These are phyloP conservation scores for Bombylius major DNA, from an alignment of 2,888 invertebrate genomes.

Conservation along the genomic window DNA sequence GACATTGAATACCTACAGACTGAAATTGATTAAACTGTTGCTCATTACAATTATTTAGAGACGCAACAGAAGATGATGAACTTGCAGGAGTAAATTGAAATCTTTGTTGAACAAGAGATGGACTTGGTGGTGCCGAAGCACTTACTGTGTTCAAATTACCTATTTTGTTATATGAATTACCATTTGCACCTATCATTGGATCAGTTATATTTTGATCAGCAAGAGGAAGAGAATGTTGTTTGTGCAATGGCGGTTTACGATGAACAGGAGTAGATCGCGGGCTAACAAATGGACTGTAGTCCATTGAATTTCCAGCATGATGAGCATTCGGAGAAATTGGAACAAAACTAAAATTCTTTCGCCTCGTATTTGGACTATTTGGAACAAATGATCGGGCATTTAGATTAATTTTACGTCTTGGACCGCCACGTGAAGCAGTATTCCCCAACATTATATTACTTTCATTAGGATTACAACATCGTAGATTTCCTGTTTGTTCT, in stretches of 20 bases:
- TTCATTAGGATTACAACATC: conserved; percentile 5
- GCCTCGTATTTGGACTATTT: conserved; percentile 57
- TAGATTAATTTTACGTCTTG: conserved; percentile 32
- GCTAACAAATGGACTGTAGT: conserved; percentile 70
- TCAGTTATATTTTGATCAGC: conserved; percentile 20
- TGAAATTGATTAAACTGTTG: conserved; percentile 41
- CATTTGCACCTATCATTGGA: conserved; percentile 31
- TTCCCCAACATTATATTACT: not conserved
- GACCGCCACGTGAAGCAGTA: conserved; percentile 9
- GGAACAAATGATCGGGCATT: conserved; percentile 23
- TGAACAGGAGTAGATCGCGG: conserved; percentile 65
- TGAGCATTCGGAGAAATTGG: conserved; percentile 62
- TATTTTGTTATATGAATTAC: conserved; percentile 15
- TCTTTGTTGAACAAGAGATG: conserved; percentile 31
- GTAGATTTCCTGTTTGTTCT: conserved; percentile 1
- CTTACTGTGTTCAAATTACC: conserved; percentile 13
- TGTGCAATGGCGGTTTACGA: conserved; percentile 39
- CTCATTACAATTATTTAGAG: conserved; percentile 26
- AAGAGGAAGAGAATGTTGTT: conserved; percentile 27
- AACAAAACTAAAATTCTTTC: conserved; percentile 72
- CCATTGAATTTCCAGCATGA: conserved; percentile 21
- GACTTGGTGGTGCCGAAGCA: conserved; percentile 55
- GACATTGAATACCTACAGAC: conserved; percentile 40
- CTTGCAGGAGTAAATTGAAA: conserved; percentile 12
- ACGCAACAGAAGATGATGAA: conserved; percentile 4